Evolutionary conservation across 2,113 vertebrate species (phyloP).

Genomic region (Otolemur garnettii): DNA sequence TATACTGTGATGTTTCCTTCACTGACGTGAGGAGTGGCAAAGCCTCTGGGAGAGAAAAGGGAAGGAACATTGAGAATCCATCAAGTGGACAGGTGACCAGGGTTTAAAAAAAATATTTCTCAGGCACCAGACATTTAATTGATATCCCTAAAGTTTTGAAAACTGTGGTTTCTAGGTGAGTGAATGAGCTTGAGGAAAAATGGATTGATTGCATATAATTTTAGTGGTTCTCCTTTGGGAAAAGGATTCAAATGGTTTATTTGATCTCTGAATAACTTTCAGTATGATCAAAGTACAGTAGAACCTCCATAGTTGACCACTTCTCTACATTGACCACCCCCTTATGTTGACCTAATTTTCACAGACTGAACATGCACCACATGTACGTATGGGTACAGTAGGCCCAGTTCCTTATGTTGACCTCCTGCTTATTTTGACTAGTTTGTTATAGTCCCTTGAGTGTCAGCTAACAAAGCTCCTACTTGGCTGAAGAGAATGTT

Average conservation of each 20-base stretch:
- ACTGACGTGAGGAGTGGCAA: background rate
- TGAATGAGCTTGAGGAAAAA: conserved; percentile 8
- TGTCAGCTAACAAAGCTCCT: too few species aligned
- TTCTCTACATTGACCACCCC: too few species aligned
- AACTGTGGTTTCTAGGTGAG: background rate
- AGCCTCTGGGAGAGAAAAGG: background rate
- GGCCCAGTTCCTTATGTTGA: too few species aligned
- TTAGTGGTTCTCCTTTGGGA: background rate
- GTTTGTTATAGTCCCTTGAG: too few species aligned
- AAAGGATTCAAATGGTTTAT: conserved; percentile 35
- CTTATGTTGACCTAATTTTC: too few species aligned
- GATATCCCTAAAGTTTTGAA: background rate
- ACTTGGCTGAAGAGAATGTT: background rate
- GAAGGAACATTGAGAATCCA: background rate
- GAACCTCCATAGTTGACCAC: too few species aligned
- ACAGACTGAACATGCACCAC: too few species aligned
- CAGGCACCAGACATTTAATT: background rate
- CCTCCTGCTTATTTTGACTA: too few species aligned
- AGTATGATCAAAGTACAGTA: background rate
- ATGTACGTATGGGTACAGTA: too few species aligned
- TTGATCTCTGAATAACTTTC: background rate
- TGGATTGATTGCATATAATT: background rate
- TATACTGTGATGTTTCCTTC: background rate
- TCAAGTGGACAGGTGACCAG: background rate
- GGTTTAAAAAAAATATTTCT: conserved; percentile 1